Conservation (phyloP, 2,888 invertebrate genomes). For the Leptinotarsa tumamoca region DNA sequence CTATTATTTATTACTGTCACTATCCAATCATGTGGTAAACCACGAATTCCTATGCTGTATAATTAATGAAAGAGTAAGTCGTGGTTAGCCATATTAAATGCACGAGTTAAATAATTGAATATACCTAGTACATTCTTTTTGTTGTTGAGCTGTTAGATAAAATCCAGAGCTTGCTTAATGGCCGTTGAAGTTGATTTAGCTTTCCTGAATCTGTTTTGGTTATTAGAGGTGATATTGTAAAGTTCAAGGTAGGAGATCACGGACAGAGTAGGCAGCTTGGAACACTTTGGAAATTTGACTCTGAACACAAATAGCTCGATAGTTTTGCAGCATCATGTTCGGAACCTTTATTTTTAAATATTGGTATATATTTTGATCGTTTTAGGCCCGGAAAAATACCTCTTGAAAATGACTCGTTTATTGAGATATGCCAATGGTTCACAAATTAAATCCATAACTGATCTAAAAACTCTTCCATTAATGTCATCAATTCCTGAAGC, state of each 20-base stretch:
- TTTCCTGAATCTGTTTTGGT: slow-evolving; percentile 25
- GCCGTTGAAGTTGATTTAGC: slow-evolving; percentile 26
- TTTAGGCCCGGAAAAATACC: slow-evolving; percentile 31
- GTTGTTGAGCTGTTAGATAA: slow-evolving; percentile 23
- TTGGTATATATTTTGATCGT: slow-evolving; percentile 29
- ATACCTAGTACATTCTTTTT: slow-evolving; percentile 25
- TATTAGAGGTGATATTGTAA: slow-evolving; percentile 20
- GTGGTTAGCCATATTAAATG: slow-evolving; percentile 20
- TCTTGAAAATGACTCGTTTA: slow-evolving; percentile 19
- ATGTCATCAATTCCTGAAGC: slow-evolving; percentile 17
- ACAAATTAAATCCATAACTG: slow-evolving; percentile 22
- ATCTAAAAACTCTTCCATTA: slow-evolving; percentile 17
- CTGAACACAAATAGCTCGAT: slow-evolving; percentile 26
- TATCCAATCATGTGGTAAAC: slow-evolving; percentile 23
- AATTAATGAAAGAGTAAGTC: slow-evolving; percentile 22
- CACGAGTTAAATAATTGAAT: slow-evolving; percentile 22
- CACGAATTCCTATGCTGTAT: slow-evolving; percentile 23
- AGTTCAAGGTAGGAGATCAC: slow-evolving; percentile 24
- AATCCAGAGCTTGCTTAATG: slow-evolving; percentile 24
- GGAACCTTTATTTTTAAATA: slow-evolving; percentile 29
- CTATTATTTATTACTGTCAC: slow-evolving; percentile 23
- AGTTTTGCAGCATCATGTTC: slow-evolving; percentile 28
- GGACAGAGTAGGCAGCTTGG: slow-evolving; percentile 26
- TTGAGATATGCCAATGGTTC: slow-evolving; percentile 18
- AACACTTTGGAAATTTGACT: slow-evolving; percentile 30